These are phyloP conservation scores for Micrasema minimum DNA, from an alignment of 1,140 invertebrate species.

Conservation along the genomic window DNA sequence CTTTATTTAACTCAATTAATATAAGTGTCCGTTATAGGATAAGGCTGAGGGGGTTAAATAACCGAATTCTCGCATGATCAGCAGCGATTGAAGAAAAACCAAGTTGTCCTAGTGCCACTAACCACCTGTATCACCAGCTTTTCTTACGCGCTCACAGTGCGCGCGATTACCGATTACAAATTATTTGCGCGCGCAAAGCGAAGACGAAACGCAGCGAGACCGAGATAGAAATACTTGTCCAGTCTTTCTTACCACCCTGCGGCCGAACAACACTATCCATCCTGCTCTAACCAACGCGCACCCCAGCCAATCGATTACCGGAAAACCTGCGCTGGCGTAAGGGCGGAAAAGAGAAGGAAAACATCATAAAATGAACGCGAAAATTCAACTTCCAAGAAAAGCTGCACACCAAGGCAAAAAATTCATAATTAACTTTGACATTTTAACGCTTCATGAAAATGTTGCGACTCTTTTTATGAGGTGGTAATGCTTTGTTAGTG, in stretches of 20 bases:
- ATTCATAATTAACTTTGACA: too few relatives aligned
- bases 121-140: slow-evolving; percentile 47
- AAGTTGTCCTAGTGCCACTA: slow-evolving; percentile 27
- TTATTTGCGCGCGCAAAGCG: slow-evolving; percentile 29
- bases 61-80: too few relatives aligned
- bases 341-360: slow-evolving; percentile 28
- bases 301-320: slow-evolving; percentile 52
- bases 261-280: not conserved
- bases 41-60: too few relatives aligned
- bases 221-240: slow-evolving; percentile 34
- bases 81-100: too few relatives aligned
- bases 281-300: slow-evolving; percentile 15
- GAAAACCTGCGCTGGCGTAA: slow-evolving; percentile 28
- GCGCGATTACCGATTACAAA: slow-evolving; percentile 24
- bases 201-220: slow-evolving; percentile 12
- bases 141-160: slow-evolving; percentile 11
- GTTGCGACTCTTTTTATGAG: not conserved
- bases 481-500: not conserved
- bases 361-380: not conserved
- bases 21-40: too few relatives aligned
- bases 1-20: too few relatives aligned
- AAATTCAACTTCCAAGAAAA: too few relatives aligned
- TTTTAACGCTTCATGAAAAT: not conserved
- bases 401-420: too few relatives aligned
- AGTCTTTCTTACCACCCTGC: slow-evolving; percentile 5